Evolutionary conservation across 2,797 vertebrate genomes (phyloP).

Genomic region (Cirrhinus molitorella): DNA sequence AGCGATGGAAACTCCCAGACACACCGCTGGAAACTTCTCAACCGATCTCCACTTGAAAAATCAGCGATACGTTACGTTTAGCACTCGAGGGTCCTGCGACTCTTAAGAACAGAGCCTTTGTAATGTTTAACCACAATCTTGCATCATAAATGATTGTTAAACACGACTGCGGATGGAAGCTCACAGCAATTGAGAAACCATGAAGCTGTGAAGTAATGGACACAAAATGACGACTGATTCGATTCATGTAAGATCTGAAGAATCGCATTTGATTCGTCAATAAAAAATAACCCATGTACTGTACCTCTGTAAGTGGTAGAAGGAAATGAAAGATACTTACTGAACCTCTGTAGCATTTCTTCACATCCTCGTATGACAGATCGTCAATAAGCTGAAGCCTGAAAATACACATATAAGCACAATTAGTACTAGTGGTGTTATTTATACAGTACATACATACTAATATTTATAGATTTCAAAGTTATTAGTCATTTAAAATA

Average conservation of each 20-base stretch:
- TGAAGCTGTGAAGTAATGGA: too few relatives aligned
- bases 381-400: slow-evolving; percentile 78
- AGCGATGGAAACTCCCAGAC: slow-evolving; percentile 17
- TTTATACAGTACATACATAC: background rate
- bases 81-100: background rate
- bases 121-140: slow-evolving; percentile 60
- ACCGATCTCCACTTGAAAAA: slow-evolving; percentile 32
- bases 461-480: background rate
- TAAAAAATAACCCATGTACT: too few relatives aligned
- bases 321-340: slow-evolving; percentile 65
- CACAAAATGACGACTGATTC: too few relatives aligned
- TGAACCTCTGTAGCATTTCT: slow-evolving; percentile 79
- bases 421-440: background rate
- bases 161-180: background rate
- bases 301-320: too few relatives aligned
- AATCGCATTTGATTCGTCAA: background rate
- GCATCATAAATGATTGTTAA: slow-evolving; percentile 14
- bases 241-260: background rate
- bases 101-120: background rate
- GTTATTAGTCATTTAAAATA: background rate
- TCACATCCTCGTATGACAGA: slow-evolving; percentile 78
- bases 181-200: background rate
- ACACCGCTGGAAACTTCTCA: slow-evolving; percentile 6
- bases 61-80: background rate
- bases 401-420: slow-evolving; percentile 30